phyloP scores from a whole-genome alignment of 2,113 vertebrate species.

The Peromyscus polionotus region DNA sequence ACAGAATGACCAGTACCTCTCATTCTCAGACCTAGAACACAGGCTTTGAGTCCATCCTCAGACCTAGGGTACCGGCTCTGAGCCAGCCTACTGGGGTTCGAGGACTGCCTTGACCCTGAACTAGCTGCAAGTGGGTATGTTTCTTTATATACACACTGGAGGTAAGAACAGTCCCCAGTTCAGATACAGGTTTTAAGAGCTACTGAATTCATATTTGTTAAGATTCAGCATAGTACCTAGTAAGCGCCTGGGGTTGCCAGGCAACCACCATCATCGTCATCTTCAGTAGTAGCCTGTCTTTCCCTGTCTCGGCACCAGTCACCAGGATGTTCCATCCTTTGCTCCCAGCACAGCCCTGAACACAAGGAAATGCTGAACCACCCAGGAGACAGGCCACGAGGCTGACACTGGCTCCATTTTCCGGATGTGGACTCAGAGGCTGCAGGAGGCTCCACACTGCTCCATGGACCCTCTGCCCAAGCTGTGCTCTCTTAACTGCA shows the following conservation, averaged over 20 bases:
- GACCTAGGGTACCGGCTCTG: neutral
- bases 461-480: neutral
- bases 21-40: neutral
- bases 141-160: neutral
- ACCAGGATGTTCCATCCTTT: neutral
- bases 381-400: neutral
- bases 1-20: neutral
- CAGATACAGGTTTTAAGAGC: neutral
- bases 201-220: neutral
- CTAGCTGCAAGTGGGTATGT: neutral
- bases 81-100: neutral
- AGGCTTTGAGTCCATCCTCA: neutral
- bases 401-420: neutral
- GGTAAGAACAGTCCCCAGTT: neutral
- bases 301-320: neutral
- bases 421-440: neutral
- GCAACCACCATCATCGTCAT: neutral
- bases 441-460: neutral
- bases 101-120: neutral
- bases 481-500: neutral
- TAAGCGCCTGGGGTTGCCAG: neutral
- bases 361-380: accelerated
- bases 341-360: neutral
- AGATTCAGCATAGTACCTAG: neutral
- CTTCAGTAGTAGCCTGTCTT: neutral